Conservation (phyloP, 2,797 vertebrate genomes). For the Squalus acanthias region DNA sequence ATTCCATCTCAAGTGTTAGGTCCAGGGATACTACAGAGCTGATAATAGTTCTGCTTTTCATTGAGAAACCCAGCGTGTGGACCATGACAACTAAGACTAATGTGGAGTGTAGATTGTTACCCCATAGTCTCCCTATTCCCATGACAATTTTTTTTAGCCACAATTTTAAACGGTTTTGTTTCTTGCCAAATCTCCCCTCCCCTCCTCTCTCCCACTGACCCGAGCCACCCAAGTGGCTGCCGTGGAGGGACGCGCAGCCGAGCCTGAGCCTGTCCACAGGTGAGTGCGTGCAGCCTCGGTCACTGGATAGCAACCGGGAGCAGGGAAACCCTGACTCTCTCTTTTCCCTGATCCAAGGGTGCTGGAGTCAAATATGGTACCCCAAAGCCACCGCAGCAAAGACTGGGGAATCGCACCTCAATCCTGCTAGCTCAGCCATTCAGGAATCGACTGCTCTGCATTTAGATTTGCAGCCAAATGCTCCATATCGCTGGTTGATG, state of each 20-base stretch:
- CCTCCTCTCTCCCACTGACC: not conserved
- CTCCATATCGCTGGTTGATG: not conserved
- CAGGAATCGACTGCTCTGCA: not conserved
- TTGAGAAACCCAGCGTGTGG: not conserved
- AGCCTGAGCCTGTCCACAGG: not conserved
- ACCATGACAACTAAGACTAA: not conserved
- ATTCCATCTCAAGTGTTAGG: not conserved
- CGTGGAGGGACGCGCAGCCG: not conserved
- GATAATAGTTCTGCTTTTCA: not conserved
- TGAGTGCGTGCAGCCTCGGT: not conserved
- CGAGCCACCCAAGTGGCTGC: not conserved
- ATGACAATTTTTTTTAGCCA: not conserved
- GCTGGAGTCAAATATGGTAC: not conserved
- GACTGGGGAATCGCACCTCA: not conserved
- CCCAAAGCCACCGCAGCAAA: not conserved
- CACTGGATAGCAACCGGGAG: too few relatives aligned
- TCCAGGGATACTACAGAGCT: not conserved
- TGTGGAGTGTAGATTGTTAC: not conserved
- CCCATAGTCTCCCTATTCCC: not conserved
- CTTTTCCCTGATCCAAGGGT: not conserved
- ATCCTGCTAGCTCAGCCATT: not conserved
- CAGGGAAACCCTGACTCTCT: not conserved
- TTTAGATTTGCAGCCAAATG: not conserved
- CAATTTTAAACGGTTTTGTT: not conserved
- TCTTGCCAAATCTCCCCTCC: not conserved